These are phyloP conservation scores for Trichechus manatus DNA, from an alignment of 2,113 vertebrate species.

Conservation along the genomic window DNA sequence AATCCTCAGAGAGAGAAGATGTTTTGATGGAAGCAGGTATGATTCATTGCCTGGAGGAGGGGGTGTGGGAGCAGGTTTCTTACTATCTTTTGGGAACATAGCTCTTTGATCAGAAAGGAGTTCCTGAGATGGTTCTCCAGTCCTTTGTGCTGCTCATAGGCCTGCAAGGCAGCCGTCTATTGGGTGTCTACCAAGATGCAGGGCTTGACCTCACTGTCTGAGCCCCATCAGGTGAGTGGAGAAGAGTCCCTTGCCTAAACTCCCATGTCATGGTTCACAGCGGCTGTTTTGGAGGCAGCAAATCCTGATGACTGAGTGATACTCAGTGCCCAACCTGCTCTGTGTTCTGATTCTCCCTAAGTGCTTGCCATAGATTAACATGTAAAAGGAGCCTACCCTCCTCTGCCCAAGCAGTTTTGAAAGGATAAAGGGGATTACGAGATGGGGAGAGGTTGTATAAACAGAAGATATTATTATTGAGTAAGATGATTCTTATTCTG, in stretches of 20 bases:
- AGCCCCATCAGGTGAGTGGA: neutral
- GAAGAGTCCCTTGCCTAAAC: neutral
- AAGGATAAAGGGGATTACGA: neutral
- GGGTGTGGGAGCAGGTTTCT: neutral
- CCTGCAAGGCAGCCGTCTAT: neutral
- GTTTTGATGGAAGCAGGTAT: neutral
- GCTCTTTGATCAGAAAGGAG: neutral
- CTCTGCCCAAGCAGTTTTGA: neutral
- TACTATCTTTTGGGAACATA: neutral
- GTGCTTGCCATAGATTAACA: neutral
- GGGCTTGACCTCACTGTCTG: neutral
- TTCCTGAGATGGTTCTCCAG: neutral
- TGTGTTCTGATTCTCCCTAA: neutral
- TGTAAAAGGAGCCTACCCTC: neutral
- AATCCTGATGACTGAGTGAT: fast-evolving
- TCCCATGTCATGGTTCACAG: neutral
- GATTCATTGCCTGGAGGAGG: neutral
- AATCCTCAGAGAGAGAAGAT: conserved; percentile 36
- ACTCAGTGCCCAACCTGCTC: neutral
- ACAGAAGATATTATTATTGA: neutral
- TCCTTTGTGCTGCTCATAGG: neutral
- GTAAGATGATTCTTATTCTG: neutral
- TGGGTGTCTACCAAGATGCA: neutral
- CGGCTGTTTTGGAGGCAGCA: neutral
- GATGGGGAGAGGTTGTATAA: neutral